A percentile compares a stretch with the other conserved stretches of the same genome.
Conservation (phyloP, 2,888 invertebrate genomes). For the Rhorus exstirpatorius region DNA sequence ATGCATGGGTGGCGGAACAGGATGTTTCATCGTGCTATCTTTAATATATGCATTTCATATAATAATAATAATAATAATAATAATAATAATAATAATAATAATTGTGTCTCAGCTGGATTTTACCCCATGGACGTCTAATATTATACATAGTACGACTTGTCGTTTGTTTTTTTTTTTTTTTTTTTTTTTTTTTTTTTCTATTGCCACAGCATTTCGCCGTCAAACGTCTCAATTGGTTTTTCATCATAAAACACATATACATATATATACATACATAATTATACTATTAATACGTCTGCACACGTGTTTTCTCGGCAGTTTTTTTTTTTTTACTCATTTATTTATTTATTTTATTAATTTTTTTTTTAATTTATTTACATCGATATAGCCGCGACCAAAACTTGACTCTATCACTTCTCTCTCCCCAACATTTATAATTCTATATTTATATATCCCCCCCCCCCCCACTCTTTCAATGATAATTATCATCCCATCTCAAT, state of each 20-base stretch:
- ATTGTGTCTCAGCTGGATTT: constrained; percentile 40
- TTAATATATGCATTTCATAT: constrained; percentile 73
- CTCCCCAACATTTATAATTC: constrained; percentile 50
- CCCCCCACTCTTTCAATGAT: no score
- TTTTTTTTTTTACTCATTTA: constrained; percentile 44
- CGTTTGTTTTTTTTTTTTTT: constrained; percentile 26
- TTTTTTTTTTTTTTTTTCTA: constrained; percentile 1
- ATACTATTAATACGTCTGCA: constrained; percentile 48
- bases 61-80: constrained; percentile 66
- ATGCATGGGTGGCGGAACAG: constrained; percentile 80
- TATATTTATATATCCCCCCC: constrained; percentile 82
- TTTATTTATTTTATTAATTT: neutral
- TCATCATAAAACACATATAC: constrained; percentile 56
- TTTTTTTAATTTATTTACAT: constrained; percentile 82
- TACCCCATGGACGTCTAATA: constrained; percentile 48
- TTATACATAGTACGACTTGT: constrained; percentile 58
- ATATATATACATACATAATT: constrained; percentile 47
- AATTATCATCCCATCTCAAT: no score
- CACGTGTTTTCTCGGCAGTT: constrained; percentile 33
- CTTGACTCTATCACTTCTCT: constrained; percentile 62
- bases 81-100: constrained; percentile 65
- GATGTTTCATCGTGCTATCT: constrained; percentile 67
- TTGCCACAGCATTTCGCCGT: constrained; percentile 31
- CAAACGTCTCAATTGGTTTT: constrained; percentile 10
- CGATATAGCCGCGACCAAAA: constrained; percentile 81